Base-by-base conservation (phyloP, 2,888 invertebrate species). In the Adineta ricciae region DNA sequence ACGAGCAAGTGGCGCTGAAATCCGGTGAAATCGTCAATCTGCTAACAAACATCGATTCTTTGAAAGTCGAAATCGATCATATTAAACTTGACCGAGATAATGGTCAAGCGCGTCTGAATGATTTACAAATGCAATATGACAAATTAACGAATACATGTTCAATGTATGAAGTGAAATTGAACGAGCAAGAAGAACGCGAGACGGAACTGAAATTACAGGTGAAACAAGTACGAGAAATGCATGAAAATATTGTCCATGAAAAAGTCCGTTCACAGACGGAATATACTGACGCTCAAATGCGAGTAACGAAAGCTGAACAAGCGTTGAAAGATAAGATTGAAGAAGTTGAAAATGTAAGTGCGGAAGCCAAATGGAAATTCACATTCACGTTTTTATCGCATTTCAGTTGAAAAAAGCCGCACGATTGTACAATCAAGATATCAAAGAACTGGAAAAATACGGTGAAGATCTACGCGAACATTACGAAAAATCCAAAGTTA, bases 401-500 rank as follows among this genome's bases (percentile, higher is more conserved):
- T 64, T 54, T 21, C 19, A 64, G 64, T 36, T 64, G 19, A 64
- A 64, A 64, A 32, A 36, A 64, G 64, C 64, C 11, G 64, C 64
- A 32, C 7, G 36, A 64, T 64, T 64, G 19, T 64, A 32, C 32
- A 64, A 32, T 64, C 64, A 64, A 64, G 64, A 64, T 64, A 78
- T 78, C 2, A 38, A 41, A 41, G 41, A 41, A 41, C 78, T 78
- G 21, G 78, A 41, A 78, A 78, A 78, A 78, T 78, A 78, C n/a
- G 78, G 78, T n/a, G 78, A 78, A 78, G 78, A 78, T 78, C n/a
- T 78, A 78, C 78, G 24, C n/a, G 78, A 78, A 78, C 78, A 78
- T 78, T 78, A 78, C 41, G 41, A 78, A 41, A 78, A 78, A 38
- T 38, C 38, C 4, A 78, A 78, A 78, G 11, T 78, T 21, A 41